phyloP scores from a whole-genome alignment of 2,113 vertebrate species.

The Gambusia affinis region DNA sequence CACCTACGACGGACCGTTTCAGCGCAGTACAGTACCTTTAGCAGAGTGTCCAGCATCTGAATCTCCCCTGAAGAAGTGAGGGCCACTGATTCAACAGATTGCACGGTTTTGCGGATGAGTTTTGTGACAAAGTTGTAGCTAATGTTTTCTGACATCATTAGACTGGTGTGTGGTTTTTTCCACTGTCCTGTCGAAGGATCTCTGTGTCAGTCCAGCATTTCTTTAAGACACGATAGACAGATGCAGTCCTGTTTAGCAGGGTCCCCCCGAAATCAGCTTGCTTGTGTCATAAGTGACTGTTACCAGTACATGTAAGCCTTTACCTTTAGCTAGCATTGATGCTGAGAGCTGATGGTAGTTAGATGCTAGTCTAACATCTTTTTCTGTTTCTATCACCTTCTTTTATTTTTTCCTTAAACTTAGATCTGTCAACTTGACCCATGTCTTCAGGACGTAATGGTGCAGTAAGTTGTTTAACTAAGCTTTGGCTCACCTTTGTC shows the following conservation, averaged over 20 bases:
- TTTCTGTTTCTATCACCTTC: not conserved
- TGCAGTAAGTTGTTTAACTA: slow-evolving; percentile 50
- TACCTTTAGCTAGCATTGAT: slow-evolving; percentile 22
- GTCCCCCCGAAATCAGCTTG: not conserved
- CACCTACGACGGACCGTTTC: slow-evolving; percentile 8
- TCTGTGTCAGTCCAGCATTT: slow-evolving; percentile 26
- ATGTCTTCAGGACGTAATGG: not conserved
- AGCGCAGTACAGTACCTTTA: slow-evolving; percentile 3
- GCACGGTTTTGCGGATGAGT: slow-evolving; percentile 42
- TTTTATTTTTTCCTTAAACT: not conserved
- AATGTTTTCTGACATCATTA: slow-evolving; percentile 64
- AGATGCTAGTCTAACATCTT: slow-evolving; percentile 27
- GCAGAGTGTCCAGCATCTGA: slow-evolving; percentile 7
- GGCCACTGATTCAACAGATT: slow-evolving; percentile 63
- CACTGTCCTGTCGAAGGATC: slow-evolving; percentile 40
- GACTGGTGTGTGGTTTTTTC: slow-evolving; percentile 55
- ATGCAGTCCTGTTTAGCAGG: not conserved
- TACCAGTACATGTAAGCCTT: slow-evolving; percentile 43
- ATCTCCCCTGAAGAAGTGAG: not conserved
- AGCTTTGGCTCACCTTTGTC: slow-evolving; percentile 43
- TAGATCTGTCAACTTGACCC: not conserved
- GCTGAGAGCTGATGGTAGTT: not conserved
- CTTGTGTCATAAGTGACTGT: slow-evolving; percentile 14
- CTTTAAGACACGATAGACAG: slow-evolving; percentile 14
- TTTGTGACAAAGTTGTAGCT: slow-evolving; percentile 65